Conservation (phyloP, 1,140 invertebrate species). For the Ceratina japonica region DNA sequence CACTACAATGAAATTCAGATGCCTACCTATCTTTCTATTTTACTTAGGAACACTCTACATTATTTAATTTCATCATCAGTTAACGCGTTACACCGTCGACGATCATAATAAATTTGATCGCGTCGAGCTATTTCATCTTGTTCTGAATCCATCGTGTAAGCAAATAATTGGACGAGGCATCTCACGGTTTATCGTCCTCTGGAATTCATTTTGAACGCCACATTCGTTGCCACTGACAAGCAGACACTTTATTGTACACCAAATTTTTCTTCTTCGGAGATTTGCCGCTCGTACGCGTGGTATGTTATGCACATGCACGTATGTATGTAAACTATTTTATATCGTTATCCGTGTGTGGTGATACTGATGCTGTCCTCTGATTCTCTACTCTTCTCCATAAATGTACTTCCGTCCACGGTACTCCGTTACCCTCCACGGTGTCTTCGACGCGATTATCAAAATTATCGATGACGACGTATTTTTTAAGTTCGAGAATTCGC, state of each 20-base stretch:
- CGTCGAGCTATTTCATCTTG: conserved; percentile 39
- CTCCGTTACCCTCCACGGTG: conserved; percentile 35
- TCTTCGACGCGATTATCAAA: conserved; percentile 27
- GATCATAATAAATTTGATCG: conserved; percentile 26
- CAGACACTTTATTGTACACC: conserved; percentile 36
- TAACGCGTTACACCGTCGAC: conserved; percentile 24
- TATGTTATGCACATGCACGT: conserved; percentile 31
- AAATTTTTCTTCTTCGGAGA: conserved; percentile 34
- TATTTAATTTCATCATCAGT: conserved; percentile 20
- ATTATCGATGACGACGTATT: neutral
- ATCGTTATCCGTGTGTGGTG: conserved; percentile 36
- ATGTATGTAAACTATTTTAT: conserved; percentile 25
- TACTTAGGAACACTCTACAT: conserved; percentile 14
- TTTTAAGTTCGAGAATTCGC: conserved; percentile 11
- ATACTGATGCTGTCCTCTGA: conserved; percentile 15
- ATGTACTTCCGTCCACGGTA: neutral
- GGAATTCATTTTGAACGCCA: conserved; percentile 45
- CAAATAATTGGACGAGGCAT: conserved; percentile 44
- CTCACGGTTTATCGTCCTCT: conserved; percentile 57
- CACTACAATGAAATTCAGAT: conserved; percentile 22
- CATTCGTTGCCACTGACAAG: conserved; percentile 55
- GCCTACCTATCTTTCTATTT: conserved; percentile 24
- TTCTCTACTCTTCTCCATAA: conserved; percentile 34
- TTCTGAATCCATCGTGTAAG: conserved; percentile 46
- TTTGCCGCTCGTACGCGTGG: conserved; percentile 22